Evolutionary conservation across 2,888 invertebrate genomes (phyloP).

Genomic region (Syrista parreyssii): DNA sequence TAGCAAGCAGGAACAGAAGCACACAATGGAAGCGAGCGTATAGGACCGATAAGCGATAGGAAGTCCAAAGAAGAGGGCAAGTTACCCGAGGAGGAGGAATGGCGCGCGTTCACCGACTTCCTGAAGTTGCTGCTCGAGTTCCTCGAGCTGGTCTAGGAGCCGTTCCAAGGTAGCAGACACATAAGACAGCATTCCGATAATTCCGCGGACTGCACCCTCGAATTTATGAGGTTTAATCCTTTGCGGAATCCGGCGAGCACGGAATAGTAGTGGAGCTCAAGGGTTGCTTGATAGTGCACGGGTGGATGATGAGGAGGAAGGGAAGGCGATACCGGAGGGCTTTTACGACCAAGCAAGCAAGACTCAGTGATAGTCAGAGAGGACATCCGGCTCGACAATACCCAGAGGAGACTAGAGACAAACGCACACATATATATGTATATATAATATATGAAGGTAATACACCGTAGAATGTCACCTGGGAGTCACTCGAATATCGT

Average conservation of each 20-base stretch:
- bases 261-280: not conserved
- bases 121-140: not conserved
- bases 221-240: conserved; percentile 57
- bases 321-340: not conserved
- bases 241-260: conserved; percentile 37
- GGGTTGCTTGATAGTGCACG: not conserved
- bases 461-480: not conserved
- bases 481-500: not conserved
- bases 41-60: not conserved
- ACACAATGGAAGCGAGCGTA: not conserved
- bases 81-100: not conserved
- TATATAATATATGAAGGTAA: not conserved
- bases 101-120: not conserved
- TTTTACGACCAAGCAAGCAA: not conserved
- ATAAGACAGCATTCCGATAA: conserved; percentile 40
- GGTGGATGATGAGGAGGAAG: conserved; percentile 2
- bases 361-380: not conserved
- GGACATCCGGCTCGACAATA: not conserved
- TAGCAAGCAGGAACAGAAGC: not conserved
- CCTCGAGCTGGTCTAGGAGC: not conserved
- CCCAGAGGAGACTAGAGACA: not conserved
- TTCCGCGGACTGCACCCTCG: conserved; percentile 40
- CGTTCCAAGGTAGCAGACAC: not conserved
- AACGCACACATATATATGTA: not conserved
- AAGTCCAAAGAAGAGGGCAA: not conserved